Base-by-base conservation (phyloP, 2,113 vertebrate genomes). In the Ageneiosus marmoratus region DNA sequence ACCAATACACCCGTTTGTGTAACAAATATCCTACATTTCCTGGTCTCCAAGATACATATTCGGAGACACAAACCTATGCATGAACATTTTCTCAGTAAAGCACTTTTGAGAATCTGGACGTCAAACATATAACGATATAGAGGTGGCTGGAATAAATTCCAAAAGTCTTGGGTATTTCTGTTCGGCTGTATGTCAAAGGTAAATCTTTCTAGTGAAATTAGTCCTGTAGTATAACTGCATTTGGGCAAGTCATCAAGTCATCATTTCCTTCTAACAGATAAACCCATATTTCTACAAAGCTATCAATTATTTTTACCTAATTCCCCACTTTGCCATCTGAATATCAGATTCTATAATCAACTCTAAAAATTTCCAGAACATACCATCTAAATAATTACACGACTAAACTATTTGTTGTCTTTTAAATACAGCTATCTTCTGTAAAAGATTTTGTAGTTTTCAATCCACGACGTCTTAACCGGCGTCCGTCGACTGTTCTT, bases 1-100 rank as follows among this genome's bases (percentile, higher is more conserved):
- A 87, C 89, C 88, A 63, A 85, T 83, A 83, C 86, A 86, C 86
- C 88, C 81, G 83, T 89, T 90, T 91, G 90, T 88, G 89, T 89
- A 83, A 89, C 88, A 79, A 86, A 87, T 74, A 87, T 89, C 88
- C 90, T 90, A 93, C 89, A 91, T 91, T 86, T 89, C 72, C 86
- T 70, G 22, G 82, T 88, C 88, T 90, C 87, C 20, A 55, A 84
- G 89, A 92, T 86, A 89, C 89, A 91, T 84, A 87, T 88, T 85
- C 79, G 89, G 86, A 91, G 86, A 87, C 79, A 87, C 84, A 86
- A 82, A 92, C 86, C 91, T 91, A 90, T 86, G 89, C 88, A 84
- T 86, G 87, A 82, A 80, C 56, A 34, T 78, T 77, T 74, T 41
- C 86, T 84, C 86, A 60, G 73, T 78, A 85, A 79, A 60, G 62